Percentiles rank a stretch among this genome's conserved stretches.
Conservation (phyloP, 2,797 vertebrate genomes). For the Notamacropus eugenii region DNA sequence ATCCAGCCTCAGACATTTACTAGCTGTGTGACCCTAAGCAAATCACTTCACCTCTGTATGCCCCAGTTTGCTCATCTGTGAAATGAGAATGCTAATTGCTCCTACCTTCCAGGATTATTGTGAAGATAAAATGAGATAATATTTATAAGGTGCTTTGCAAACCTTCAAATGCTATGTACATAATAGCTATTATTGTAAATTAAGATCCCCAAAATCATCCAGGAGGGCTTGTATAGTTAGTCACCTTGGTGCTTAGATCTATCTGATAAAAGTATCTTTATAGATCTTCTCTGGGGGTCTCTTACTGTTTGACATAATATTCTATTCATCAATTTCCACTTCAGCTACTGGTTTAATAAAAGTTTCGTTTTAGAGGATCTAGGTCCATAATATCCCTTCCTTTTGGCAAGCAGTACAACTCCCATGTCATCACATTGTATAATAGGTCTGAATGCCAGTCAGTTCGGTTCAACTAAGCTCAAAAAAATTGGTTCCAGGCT, state of each 20-base stretch:
- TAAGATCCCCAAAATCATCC: neutral
- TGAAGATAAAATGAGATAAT: neutral
- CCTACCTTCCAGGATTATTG: neutral
- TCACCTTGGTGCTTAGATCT: neutral
- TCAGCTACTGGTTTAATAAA: neutral
- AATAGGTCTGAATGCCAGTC: neutral
- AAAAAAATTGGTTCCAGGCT: neutral
- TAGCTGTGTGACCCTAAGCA: neutral
- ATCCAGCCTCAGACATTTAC: neutral
- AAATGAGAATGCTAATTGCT: neutral
- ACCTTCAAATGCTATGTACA: neutral
- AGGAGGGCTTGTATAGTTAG: neutral
- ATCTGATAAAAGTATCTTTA: neutral
- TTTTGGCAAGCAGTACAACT: neutral
- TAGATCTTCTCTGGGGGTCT: neutral
- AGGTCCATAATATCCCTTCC: neutral
- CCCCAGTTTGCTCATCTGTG: neutral
- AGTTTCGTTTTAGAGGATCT: neutral
- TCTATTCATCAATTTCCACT: neutral
- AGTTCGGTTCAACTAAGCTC: neutral
- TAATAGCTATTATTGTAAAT: neutral
- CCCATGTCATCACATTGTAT: neutral
- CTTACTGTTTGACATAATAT: neutral
- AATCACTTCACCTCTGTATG: neutral
- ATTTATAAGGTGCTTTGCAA: neutral